These are phyloP conservation scores for Sinotaia quadrata DNA, from an alignment of 2,888 invertebrate genomes.

Conservation along the genomic window DNA sequence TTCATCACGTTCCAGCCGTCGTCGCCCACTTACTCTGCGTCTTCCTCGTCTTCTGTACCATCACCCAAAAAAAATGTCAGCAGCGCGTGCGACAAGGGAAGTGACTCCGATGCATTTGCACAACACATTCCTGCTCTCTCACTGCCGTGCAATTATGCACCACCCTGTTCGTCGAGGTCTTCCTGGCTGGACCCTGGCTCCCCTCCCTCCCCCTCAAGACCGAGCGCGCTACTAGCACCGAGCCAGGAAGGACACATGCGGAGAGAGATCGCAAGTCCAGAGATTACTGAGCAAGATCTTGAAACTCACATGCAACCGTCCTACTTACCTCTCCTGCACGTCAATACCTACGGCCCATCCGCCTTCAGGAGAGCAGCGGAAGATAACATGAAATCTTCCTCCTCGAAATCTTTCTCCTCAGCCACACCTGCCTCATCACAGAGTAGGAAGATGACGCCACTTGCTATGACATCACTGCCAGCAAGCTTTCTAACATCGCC, in stretches of 20 bases:
- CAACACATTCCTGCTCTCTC: background rate
- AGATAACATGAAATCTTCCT: background rate
- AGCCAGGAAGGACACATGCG: background rate
- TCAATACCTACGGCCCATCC: slow-evolving; percentile 3
- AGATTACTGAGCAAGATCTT: background rate
- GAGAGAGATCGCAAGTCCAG: background rate
- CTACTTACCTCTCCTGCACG: background rate
- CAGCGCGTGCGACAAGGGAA: background rate
- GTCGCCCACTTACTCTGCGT: background rate
- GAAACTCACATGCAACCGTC: background rate
- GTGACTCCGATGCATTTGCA: too few relatives aligned
- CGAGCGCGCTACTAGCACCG: background rate
- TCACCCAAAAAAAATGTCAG: background rate
- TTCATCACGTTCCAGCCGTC: background rate
- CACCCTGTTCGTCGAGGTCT: slow-evolving; percentile 14
- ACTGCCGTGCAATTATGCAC: background rate
- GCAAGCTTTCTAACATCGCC: background rate
- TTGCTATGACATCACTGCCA: background rate
- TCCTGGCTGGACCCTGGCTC: background rate
- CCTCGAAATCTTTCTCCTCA: background rate
- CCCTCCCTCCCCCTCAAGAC: background rate
- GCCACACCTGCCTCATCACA: too few relatives aligned
- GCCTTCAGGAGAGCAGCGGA: slow-evolving; percentile 9
- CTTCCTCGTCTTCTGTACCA: background rate
- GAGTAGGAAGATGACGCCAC: background rate